These are phyloP conservation scores for Tryphoninae sp. DNA, from an alignment of 2,888 invertebrate genomes.

Conservation along the genomic window DNA sequence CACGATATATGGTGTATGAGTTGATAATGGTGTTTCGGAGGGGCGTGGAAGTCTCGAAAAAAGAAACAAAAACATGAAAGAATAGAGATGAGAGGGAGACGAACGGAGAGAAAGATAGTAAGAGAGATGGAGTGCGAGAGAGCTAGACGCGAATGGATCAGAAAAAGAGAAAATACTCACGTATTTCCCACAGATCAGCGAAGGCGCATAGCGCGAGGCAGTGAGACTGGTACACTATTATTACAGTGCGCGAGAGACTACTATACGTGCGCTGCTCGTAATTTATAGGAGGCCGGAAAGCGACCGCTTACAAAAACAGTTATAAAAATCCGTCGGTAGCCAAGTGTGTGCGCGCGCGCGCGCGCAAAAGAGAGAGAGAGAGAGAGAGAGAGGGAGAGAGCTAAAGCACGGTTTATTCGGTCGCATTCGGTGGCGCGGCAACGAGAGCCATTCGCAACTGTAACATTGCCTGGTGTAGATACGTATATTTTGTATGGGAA, in stretches of 20 bases:
- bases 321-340: conserved; percentile 76
- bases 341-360: conserved; percentile 65
- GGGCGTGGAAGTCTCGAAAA: conserved; percentile 37
- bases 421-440: conserved; percentile 34
- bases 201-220: conserved; percentile 66
- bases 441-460: conserved; percentile 44
- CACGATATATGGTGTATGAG: conserved; percentile 34
- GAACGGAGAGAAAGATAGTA: conserved; percentile 12
- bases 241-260: conserved; percentile 69
- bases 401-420: conserved; percentile 35
- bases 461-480: conserved; percentile 8
- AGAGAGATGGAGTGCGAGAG: conserved; percentile 41
- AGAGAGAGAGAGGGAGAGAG: background rate
- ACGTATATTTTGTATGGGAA: background rate
- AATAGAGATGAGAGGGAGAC: conserved; percentile 32
- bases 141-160: conserved; percentile 1
- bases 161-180: conserved; percentile 67
- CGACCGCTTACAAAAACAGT: conserved; percentile 74
- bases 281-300: conserved; percentile 78
- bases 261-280: conserved; percentile 68
- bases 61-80: conserved; percentile 31
- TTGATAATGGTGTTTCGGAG: conserved; percentile 54
- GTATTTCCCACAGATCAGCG: conserved; percentile 79
- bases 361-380: background rate
- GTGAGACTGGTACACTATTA: conserved; percentile 59